Conservation (phyloP, 2,888 invertebrate genomes). For the Ophion slaviceki region DNA sequence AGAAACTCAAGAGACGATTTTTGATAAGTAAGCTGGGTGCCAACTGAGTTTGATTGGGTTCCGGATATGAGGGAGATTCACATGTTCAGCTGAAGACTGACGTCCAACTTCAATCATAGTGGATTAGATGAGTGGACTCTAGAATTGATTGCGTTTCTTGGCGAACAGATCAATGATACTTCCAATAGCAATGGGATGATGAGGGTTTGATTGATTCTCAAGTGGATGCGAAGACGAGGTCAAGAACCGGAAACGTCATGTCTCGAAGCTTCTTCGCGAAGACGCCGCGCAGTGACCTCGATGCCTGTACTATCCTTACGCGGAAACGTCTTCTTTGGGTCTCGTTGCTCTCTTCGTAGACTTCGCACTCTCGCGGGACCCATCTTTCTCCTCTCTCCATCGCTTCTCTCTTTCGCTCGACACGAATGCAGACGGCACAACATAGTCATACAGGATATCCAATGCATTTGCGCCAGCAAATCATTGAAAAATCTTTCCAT, state of each 20-base stretch:
- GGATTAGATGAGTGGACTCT: background rate
- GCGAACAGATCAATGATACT: background rate
- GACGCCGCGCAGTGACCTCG: conserved; percentile 60
- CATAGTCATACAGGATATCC: conserved; percentile 55
- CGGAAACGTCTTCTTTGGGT: conserved; percentile 46
- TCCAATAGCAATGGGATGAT: conserved; percentile 13
- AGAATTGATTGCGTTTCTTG: background rate
- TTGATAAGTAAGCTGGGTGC: no score
- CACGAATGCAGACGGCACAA: conserved; percentile 25
- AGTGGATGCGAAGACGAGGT: conserved; percentile 39
- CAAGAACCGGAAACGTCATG: conserved; percentile 54
- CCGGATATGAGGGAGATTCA: no score
- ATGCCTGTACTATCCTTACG: conserved; percentile 51
- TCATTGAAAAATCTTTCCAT: conserved; percentile 61
- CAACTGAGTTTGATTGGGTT: no score
- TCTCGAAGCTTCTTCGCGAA: conserved; percentile 37
- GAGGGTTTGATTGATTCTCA: conserved; percentile 27
- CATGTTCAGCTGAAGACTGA: no score
- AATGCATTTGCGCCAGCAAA: conserved; percentile 60
- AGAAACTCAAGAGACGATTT: no score
- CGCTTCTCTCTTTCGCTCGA: background rate
- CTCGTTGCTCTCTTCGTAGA: conserved; percentile 29
- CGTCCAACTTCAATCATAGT: no score
- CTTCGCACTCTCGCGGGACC: conserved; percentile 37
- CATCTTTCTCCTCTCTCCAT: background rate